Percentiles rank a stretch among this genome's conserved stretches.
phyloP scores from a whole-genome alignment of 2,113 vertebrate genomes.

The Lepus timidus region DNA sequence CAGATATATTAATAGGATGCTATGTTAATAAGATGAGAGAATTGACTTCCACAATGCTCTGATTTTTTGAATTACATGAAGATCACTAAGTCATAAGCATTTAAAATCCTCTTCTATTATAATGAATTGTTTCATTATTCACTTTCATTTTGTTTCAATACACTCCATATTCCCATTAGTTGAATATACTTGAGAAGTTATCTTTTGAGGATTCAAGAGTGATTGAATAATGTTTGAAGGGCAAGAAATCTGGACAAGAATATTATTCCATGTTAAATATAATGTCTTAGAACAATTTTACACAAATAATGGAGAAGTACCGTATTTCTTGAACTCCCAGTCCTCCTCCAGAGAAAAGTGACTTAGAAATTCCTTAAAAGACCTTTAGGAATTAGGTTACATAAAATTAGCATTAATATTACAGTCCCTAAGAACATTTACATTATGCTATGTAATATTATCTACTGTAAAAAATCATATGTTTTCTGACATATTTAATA shows the following conservation, averaged over 20 bases:
- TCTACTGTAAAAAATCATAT: slow-evolving; percentile 15
- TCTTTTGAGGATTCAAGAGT: slow-evolving; percentile 57
- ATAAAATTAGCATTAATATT: slow-evolving; percentile 73
- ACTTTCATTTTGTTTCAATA: slow-evolving; percentile 66
- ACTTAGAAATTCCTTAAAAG: slow-evolving; percentile 52
- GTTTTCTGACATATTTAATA: slow-evolving; percentile 37
- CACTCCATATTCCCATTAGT: slow-evolving; percentile 16
- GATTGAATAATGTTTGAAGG: slow-evolving; percentile 62
- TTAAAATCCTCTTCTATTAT: slow-evolving; percentile 57
- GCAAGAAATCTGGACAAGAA: slow-evolving; percentile 51
- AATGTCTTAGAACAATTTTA: slow-evolving; percentile 64
- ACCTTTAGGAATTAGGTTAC: slow-evolving; percentile 62
- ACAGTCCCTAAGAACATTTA: slow-evolving; percentile 23
- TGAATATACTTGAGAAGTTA: slow-evolving; percentile 67
- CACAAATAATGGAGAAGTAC: slow-evolving; percentile 55
- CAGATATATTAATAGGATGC: not conserved
- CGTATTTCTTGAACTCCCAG: slow-evolving; percentile 37
- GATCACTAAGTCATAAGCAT: slow-evolving; percentile 46
- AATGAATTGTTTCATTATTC: slow-evolving; percentile 65
- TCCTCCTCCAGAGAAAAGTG: slow-evolving; percentile 31
- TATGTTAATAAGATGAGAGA: not conserved
- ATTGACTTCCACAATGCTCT: not conserved
- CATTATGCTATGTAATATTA: slow-evolving; percentile 57
- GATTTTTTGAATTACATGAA: slow-evolving; percentile 54
- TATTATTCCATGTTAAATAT: slow-evolving; percentile 65